These are phyloP conservation scores for Nesogale talazaci DNA, from an alignment of 2,113 vertebrate species.

Conservation along the genomic window DNA sequence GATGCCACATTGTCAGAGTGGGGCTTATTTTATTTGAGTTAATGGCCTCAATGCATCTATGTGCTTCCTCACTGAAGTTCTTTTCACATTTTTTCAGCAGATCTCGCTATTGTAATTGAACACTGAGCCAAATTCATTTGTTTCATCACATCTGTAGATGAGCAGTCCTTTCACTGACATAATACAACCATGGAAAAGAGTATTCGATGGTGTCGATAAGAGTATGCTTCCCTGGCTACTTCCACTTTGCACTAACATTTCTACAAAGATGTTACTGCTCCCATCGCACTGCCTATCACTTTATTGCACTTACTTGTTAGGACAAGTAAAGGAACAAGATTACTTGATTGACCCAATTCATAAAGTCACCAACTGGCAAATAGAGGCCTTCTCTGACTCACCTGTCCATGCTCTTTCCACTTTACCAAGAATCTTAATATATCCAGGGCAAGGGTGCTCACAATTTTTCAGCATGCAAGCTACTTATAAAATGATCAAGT, in stretches of 20 bases:
- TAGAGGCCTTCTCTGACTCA: background rate
- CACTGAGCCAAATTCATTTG: conserved; percentile 61
- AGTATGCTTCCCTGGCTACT: background rate
- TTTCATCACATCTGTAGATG: conserved; percentile 78
- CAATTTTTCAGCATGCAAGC: no score
- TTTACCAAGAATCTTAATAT: background rate
- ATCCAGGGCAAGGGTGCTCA: no score
- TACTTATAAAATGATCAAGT: no score
- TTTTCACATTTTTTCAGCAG: conserved; percentile 73
- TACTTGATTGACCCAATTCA: background rate
- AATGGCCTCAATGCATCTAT: conserved; percentile 65
- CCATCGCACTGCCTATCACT: background rate
- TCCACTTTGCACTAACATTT: conserved; percentile 42
- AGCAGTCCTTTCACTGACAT: conserved; percentile 73
- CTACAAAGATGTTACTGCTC: background rate
- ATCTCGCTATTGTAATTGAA: conserved; percentile 78
- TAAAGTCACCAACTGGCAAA: background rate
- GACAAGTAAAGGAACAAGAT: background rate
- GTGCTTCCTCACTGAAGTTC: conserved; percentile 64
- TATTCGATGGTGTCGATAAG: background rate
- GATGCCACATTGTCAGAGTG: conserved; percentile 32
- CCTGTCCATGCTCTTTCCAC: background rate
- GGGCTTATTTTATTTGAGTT: conserved; percentile 50
- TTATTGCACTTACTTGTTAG: background rate
- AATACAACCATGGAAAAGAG: conserved; percentile 71